A percentile compares a stretch with the other conserved stretches of the same genome.
Conservation (phyloP, 2,888 invertebrate genomes). For the Podotricha telesiphe region DNA sequence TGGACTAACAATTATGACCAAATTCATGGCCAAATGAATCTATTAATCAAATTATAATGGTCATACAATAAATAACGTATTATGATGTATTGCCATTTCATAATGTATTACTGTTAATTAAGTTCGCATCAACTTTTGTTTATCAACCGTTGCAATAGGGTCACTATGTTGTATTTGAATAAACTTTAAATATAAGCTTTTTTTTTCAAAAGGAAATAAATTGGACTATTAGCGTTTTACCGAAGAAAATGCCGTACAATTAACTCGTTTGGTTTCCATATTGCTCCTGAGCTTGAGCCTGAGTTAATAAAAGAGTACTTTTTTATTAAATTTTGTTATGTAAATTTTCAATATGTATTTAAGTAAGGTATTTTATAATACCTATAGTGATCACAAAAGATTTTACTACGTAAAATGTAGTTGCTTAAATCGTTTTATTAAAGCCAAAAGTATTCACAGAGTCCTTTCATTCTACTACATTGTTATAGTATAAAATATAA, state of each 20-base stretch:
- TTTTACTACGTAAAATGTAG: neutral
- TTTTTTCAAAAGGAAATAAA: too few relatives aligned
- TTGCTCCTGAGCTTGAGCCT: too few relatives aligned
- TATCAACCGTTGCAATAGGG: constrained; percentile 4
- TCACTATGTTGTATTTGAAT: neutral
- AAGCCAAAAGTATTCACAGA: neutral
- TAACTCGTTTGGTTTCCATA: too few relatives aligned
- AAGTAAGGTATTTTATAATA: too few relatives aligned
- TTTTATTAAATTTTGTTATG: too few relatives aligned
- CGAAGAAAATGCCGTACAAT: too few relatives aligned
- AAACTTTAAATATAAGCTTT: neutral
- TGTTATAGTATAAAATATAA: constrained; percentile 8
- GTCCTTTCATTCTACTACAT: constrained; percentile 13
- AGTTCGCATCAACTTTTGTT: constrained; percentile 8
- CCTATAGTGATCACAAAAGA: neutral
- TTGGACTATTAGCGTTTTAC: too few relatives aligned
- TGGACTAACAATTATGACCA: neutral
- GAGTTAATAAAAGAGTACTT: too few relatives aligned
- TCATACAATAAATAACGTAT: constrained; percentile 17
- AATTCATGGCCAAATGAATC: neutral
- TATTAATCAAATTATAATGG: neutral
- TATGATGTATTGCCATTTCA: constrained; percentile 2
- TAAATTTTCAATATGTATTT: too few relatives aligned
- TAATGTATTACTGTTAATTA: constrained; percentile 30
- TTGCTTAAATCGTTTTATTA: constrained; percentile 1